A percentile compares a stretch with the other conserved stretches of the same genome.
These are phyloP conservation scores for Prionace glauca DNA, from an alignment of 2,797 vertebrate species.

Conservation along the genomic window DNA sequence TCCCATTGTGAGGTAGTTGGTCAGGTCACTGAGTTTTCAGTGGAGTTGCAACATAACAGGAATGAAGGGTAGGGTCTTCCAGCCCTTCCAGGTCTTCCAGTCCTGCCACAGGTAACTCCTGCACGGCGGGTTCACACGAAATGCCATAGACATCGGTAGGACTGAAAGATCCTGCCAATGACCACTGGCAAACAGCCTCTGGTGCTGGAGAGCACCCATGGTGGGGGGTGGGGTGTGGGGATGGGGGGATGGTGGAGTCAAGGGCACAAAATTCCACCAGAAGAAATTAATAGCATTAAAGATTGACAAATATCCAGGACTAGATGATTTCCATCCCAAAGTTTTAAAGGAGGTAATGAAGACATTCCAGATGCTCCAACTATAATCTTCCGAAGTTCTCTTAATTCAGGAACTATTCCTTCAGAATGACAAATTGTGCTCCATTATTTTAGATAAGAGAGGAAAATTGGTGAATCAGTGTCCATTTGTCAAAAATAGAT, in stretches of 20 bases:
- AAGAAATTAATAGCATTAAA: neutral
- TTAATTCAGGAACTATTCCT: neutral
- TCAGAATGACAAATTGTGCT: neutral
- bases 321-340: neutral
- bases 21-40: neutral
- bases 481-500: neutral
- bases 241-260: too few species aligned
- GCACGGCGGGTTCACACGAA: too few species aligned
- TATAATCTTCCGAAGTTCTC: neutral
- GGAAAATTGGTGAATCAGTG: neutral
- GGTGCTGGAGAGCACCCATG: too few species aligned
- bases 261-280: too few species aligned
- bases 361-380: neutral
- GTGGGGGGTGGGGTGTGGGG: too few species aligned
- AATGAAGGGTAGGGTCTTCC: neutral
- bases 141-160: too few species aligned
- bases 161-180: too few species aligned
- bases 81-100: too few species aligned
- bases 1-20: neutral
- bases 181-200: too few species aligned
- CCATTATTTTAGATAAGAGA: neutral
- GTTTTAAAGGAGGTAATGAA: neutral
- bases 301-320: neutral
- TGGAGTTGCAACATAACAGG: neutral
- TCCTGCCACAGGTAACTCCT: too few species aligned